Base-by-base conservation (phyloP, 2,888 invertebrate species). In the Drosophila suboccidentalis region DNA sequence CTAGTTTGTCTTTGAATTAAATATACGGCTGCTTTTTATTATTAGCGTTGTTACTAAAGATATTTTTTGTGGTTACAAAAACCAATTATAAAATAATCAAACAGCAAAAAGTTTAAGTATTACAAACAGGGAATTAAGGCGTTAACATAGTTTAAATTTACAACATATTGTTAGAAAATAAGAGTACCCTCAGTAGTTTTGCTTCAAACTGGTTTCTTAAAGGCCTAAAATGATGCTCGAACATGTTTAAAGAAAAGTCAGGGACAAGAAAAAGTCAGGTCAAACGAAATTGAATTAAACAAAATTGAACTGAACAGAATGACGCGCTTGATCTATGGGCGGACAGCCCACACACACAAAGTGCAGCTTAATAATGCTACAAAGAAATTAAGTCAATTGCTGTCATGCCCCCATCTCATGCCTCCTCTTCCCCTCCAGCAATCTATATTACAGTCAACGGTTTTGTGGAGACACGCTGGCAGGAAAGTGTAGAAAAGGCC, bases 401-500 rank as follows among this genome's bases (percentile, higher is more conserved):
- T 39, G 22, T 5, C 3, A 50, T 39, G 15, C 11, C 34, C 11
- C 55, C 8, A 15, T 51, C 19, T 29, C 29, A 29, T 29, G 2
- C 38, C 15, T 51, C 15, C 15, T 34, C 8, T 29, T 58, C 13
- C 5, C 36, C n/a, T 13, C 3, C 54, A 92, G 92, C 92, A 41
- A 92, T 92, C 59, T 91, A 84, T 53, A 90, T 92, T 47, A 92
- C 88, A 15, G 81, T 92, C 2, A 92, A 91, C 65, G 92, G 92
- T 9, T 91, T 87, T 44, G 87, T 91, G 10, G 92, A 92, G 87
- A 92, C 91, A 26, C 91, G 92, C 66, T 92, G 92, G 92, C 91
- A 90, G 36, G 92, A 92, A 72, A 90, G 73, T 32, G 83, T 92
- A 29, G 85, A 82, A 17, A 91, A 91, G 53, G 65, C 89, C 60